Conservation (phyloP, 2,113 vertebrate species). For the Takifugu bimaculatus region DNA sequence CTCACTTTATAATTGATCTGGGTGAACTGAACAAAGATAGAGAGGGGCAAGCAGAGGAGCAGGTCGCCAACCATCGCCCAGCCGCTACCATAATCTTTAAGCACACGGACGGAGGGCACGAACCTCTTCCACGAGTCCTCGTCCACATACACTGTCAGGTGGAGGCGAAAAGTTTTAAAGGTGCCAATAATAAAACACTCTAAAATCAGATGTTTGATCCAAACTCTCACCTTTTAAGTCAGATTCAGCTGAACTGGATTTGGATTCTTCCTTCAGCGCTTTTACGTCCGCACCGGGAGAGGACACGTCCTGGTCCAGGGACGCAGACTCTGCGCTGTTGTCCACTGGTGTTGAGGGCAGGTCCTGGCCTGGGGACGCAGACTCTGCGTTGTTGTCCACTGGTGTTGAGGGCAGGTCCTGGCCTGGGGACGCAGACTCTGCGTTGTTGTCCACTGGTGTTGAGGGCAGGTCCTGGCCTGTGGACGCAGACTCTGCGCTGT, state of each 20-base stretch:
- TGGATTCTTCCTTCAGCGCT: slow-evolving; percentile 6
- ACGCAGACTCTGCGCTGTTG: neutral
- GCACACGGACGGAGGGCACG: slow-evolving; percentile 81
- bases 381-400: neutral
- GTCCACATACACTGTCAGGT: slow-evolving; percentile 77
- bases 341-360: neutral
- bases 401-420: neutral
- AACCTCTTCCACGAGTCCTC: slow-evolving; percentile 84
- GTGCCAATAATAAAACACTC: neutral
- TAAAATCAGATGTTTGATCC: neutral
- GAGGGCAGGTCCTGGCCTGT: neutral
- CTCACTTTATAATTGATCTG: slow-evolving; percentile 93
- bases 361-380: neutral
- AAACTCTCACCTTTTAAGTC: slow-evolving; percentile 41
- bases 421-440: neutral
- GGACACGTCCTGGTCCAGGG: neutral
- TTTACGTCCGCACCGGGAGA: slow-evolving; percentile 33
- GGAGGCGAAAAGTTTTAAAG: neutral
- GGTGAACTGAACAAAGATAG: slow-evolving; percentile 86
- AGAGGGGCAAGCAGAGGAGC: slow-evolving; percentile 89
- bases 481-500: too few species aligned
- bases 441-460: neutral
- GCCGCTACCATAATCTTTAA: slow-evolving; percentile 80
- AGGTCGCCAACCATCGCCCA: slow-evolving; percentile 90
- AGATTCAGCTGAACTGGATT: neutral